Conservation (phyloP, 2,113 vertebrate species). For the Gobiocypris rarus region DNA sequence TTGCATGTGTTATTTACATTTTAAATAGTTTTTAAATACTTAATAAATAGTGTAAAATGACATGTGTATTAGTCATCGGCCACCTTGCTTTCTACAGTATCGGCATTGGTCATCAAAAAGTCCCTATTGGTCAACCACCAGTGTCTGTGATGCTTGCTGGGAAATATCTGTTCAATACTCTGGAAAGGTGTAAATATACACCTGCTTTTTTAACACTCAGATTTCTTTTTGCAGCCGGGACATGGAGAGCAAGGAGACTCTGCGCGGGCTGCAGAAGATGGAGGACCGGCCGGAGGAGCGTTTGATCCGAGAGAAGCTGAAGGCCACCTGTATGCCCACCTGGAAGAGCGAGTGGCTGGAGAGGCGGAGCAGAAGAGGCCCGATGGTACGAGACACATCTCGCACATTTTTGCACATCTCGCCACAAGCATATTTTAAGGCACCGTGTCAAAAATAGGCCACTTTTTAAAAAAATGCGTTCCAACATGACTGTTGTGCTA, state of each 20-base stretch:
- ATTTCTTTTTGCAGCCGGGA: slow-evolving; percentile 74
- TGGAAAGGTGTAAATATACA: background rate
- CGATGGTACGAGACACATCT: slow-evolving; percentile 80
- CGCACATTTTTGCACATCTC: too few species aligned
- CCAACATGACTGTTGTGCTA: too few species aligned
- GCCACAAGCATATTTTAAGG: too few species aligned
- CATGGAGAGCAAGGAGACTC: slow-evolving; percentile 89
- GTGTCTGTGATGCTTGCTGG: background rate
- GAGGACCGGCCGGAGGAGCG: slow-evolving; percentile 91
- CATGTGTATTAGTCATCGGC: too few species aligned
- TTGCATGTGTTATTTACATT: background rate
- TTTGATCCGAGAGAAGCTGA: slow-evolving; percentile 90
- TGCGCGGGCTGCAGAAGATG: slow-evolving; percentile 88
- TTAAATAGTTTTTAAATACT: background rate
- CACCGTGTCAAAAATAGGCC: too few species aligned
- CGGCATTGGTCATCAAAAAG: background rate
- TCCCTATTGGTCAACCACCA: background rate
- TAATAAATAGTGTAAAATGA: too few species aligned
- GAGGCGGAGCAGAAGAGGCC: slow-evolving; percentile 83
- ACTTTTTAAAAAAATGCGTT: too few species aligned
- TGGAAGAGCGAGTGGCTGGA: slow-evolving; percentile 93
- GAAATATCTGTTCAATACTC: background rate
- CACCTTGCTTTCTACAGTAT: too few species aligned
- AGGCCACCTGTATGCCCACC: slow-evolving; percentile 90
- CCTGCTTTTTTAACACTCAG: background rate